Base-by-base conservation (phyloP, 1,140 invertebrate species). In the Trichogramma pretiosum region DNA sequence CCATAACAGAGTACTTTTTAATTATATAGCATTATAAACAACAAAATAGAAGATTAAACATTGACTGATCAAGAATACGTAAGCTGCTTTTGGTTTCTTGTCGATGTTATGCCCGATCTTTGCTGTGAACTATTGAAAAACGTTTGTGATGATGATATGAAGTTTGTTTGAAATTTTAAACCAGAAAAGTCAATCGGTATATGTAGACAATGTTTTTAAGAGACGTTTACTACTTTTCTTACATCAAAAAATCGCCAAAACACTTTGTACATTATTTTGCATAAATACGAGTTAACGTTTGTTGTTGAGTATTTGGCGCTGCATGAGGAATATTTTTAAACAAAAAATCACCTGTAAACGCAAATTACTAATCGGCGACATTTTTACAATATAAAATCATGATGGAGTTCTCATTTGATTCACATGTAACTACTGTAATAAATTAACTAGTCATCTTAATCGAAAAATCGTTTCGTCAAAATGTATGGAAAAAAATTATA, bases 291-390 rank as follows among this genome's bases (percentile, higher is more conserved):
- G 35, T 4, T 33, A 10, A 37, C 42, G 24, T 19, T 33, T 33
- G 28, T 37, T 33, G 11, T 44, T 49, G 2, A 26, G 13, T 33
- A 38, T n/a, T 44, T 38, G 26, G 38, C 19, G 22, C 41, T 49
- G 38, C 40, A 44, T 44, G 41, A n/a, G n/a, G 40, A 26, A 49
- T 43, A 43, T 49, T 34, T 43, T 49, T 43, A 17, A 49, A 38
- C 7, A 11, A 28, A 17, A 36, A 38, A 49, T 36, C 33, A 36
- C 33, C 22, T 38, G 10, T 21, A n/a, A n/a, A n/a, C n/a, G n/a
- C n/a, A n/a, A n/a, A n/a, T n/a, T n/a, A n/a, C n/a, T n/a, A n/a
- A n/a, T n/a, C n/a, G 36, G 16, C 26, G 16, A 30, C 17, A 22
- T 24, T 44, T 40, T 50, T 50, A 33, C 35, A n/a, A 49, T 44